Base-by-base conservation (phyloP, 1,140 invertebrate species). In the Steinernema khuongi region DNA sequence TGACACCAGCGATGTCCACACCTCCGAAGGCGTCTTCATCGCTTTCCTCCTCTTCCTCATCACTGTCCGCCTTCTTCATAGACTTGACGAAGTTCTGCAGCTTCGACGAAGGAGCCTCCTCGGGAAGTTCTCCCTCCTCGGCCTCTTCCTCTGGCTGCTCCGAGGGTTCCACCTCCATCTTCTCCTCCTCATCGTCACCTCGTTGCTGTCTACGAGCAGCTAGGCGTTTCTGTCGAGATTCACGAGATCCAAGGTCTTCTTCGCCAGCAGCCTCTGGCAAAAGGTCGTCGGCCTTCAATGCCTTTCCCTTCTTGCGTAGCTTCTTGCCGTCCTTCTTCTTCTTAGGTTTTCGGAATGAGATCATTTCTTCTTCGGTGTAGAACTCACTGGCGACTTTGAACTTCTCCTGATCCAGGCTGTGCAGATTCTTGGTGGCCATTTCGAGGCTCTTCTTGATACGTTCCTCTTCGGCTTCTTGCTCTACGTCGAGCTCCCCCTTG, bases 301-400 rank as follows among this genome's bases (percentile, higher is more conserved):
- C 74, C 70, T 85, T 83, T 26, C 81, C 79, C 67, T 86, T 86
- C 77, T 88, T 89, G 4, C 89, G 80, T 29, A 88, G 75, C 77
- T 86, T 88, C n/a, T 80, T 79, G 0, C 82, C 80, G 72, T 80
- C 86, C 77, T 92, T 90, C 88, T 93, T 95, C 84, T 93, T 96
- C 84, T 94, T 97, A 31, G 92, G 89, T 86, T 97, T 97, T 85
- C 96, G 97, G 86, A 99, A 94, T 84, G 90, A 89, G 36, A 92
- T 88, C 77, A 85, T 83, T 31, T 86, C 81, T 88, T 90, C 80
- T 44, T 91, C 89, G 72, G 92, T 92, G 76, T 92, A 92, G 86
- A 95, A 97, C 85, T 97, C 94, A 7, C 90, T 91, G 0, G 94
- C 94, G 19, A 94, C 74, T 80, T 89, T 90, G 17, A 90, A 88